Evolutionary conservation across 2,797 vertebrate genomes (phyloP).

Genomic region (Selene dorsalis): DNA sequence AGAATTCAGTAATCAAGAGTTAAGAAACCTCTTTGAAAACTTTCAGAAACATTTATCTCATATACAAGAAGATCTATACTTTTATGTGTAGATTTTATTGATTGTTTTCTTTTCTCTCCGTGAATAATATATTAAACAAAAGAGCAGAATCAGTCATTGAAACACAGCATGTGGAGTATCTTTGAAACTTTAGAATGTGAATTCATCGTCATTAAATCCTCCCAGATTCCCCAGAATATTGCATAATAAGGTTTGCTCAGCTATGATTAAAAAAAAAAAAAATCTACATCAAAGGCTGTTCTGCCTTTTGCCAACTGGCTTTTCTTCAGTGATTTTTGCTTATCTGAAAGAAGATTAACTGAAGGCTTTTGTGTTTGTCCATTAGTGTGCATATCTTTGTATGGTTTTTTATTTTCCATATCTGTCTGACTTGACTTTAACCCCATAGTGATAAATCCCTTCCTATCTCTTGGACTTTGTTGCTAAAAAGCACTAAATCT

Average conservation of each 20-base stretch:
- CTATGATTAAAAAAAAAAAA: background rate
- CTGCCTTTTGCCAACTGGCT: background rate
- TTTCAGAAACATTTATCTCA: background rate
- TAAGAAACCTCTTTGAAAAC: background rate
- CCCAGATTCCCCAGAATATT: constrained; percentile 2
- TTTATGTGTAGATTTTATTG: background rate
- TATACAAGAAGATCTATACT: background rate
- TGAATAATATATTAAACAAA: background rate
- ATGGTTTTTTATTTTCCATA: background rate
- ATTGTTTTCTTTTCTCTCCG: too few species aligned
- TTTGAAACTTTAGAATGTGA: background rate
- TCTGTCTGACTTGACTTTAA: constrained; percentile 9
- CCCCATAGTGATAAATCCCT: constrained; percentile 37
- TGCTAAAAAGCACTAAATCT: constrained; percentile 16
- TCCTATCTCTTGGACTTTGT: constrained; percentile 52
- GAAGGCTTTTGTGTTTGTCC: background rate
- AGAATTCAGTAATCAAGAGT: background rate
- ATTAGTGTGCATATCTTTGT: background rate
- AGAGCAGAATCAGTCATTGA: background rate
- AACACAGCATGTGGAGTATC: background rate
- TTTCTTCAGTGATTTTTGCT: background rate
- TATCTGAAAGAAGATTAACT: constrained; percentile 11
- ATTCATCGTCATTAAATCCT: constrained; percentile 14
- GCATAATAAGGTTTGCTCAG: background rate
- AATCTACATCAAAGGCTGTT: background rate